Conservation (phyloP, 92 coral and sea anemone species). For the Epizoanthus fatuus region DNA sequence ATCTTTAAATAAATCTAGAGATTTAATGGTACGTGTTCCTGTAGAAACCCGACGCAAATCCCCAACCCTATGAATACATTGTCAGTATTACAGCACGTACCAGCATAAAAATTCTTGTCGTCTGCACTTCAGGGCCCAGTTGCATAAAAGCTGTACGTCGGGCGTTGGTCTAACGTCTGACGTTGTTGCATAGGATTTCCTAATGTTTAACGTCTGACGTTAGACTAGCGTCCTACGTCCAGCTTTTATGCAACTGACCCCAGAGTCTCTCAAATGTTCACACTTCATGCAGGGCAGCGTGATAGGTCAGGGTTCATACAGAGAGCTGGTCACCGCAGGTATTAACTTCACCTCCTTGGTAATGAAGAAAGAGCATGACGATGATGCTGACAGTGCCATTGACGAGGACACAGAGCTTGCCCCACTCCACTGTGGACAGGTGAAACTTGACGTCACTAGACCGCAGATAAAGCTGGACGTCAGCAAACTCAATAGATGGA, state of each 20-base stretch:
- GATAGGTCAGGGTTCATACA: constrained; percentile 76
- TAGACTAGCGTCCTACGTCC: background rate
- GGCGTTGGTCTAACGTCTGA: too few species aligned
- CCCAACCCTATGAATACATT: too few species aligned
- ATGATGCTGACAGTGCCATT: constrained; percentile 85
- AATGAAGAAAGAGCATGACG: constrained; percentile 64
- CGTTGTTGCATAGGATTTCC: too few species aligned
- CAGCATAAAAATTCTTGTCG: background rate
- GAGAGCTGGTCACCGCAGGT: constrained; percentile 77
- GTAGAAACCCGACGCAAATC: too few species aligned
- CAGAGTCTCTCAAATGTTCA: too few species aligned
- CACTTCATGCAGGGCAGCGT: constrained; percentile 64
- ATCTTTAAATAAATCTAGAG: too few species aligned
- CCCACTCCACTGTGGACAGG: constrained; percentile 14
- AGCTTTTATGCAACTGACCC: too few species aligned
- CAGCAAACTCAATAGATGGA: constrained; percentile 23
- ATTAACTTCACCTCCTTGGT: constrained; percentile 84
- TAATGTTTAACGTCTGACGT: too few species aligned
- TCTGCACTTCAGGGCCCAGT: background rate
- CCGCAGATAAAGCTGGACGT: background rate
- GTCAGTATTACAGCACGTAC: background rate
- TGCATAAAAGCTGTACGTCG: too few species aligned
- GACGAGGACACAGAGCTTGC: constrained; percentile 78
- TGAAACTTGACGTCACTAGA: background rate
- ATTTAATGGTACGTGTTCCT: too few species aligned